phyloP scores from a whole-genome alignment of 1,140 invertebrate species.

The Glomeris maerens region DNA sequence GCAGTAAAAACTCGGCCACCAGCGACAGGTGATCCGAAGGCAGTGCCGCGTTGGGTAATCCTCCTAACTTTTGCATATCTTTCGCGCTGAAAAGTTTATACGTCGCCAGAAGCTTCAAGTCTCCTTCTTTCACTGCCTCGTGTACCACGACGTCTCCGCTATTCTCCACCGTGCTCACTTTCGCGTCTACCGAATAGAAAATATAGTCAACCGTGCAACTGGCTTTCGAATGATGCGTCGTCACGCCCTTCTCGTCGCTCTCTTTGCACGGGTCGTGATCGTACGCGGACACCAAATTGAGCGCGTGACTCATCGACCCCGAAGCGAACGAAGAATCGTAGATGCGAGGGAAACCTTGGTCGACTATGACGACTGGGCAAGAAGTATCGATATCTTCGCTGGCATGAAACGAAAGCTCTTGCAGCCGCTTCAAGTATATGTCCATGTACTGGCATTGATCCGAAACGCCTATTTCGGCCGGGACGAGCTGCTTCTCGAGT shows the following conservation, averaged over 20 bases:
- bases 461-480: slow-evolving; percentile 39
- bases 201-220: slow-evolving; percentile 30
- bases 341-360: not conserved
- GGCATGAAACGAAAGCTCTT: not conserved
- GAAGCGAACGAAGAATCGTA: slow-evolving; percentile 7
- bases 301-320: slow-evolving; percentile 22
- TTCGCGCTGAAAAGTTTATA: slow-evolving; percentile 44
- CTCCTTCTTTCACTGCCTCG: slow-evolving; percentile 22
- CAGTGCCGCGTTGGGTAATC: slow-evolving; percentile 52
- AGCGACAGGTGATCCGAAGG: slow-evolving; percentile 65
- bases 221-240: slow-evolving; percentile 23
- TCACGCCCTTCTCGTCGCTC: slow-evolving; percentile 18
- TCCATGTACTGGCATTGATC: slow-evolving; percentile 50
- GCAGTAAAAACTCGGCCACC: slow-evolving; percentile 42
- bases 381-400: not conserved
- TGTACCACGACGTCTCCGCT: too few relatives aligned
- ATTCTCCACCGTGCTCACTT: slow-evolving; percentile 1
- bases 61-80: slow-evolving; percentile 42
- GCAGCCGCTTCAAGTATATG: not conserved
- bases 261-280: slow-evolving; percentile 15
- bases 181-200: slow-evolving; percentile 23
- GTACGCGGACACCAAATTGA: slow-evolving; percentile 30
- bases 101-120: slow-evolving; percentile 42
- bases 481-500: slow-evolving; percentile 33
- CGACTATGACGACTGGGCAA: not conserved